Percentiles rank a stretch among this genome's conserved stretches.
Evolutionary conservation across 2,797 vertebrate genomes (phyloP).

Genomic region (Anisognathus igniventris): DNA sequence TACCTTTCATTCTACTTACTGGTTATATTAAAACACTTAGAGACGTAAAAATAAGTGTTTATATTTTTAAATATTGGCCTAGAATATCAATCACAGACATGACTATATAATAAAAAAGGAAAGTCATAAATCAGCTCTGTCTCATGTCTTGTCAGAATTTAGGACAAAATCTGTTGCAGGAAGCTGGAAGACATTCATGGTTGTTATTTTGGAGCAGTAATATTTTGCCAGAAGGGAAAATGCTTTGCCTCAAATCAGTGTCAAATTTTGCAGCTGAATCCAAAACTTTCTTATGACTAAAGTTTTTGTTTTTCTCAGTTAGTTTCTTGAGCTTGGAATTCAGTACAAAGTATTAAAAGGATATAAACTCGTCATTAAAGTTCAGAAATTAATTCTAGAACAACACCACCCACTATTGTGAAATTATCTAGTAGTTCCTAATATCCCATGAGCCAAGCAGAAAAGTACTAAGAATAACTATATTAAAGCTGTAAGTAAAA

Average conservation of each 20-base stretch:
- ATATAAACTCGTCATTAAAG: neutral
- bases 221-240: conserved; percentile 28
- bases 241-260: neutral
- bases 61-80: neutral
- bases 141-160: neutral
- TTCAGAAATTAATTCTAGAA: neutral
- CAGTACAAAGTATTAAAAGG: neutral
- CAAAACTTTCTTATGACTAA: neutral
- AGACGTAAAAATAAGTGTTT: neutral
- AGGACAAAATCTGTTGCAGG: neutral
- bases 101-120: neutral
- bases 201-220: neutral
- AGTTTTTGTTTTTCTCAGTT: neutral
- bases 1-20: neutral
- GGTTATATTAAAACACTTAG: neutral
- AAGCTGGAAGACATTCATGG: neutral
- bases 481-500: neutral
- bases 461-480: neutral
- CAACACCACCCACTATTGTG: fast-evolving
- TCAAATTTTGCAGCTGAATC: neutral
- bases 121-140: neutral
- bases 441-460: neutral
- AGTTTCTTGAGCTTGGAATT: neutral
- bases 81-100: neutral
- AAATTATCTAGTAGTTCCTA: neutral